These are phyloP conservation scores for Zoanthus gigantus DNA, from an alignment of 92 coral and sea anemone genomes.

Conservation along the genomic window DNA sequence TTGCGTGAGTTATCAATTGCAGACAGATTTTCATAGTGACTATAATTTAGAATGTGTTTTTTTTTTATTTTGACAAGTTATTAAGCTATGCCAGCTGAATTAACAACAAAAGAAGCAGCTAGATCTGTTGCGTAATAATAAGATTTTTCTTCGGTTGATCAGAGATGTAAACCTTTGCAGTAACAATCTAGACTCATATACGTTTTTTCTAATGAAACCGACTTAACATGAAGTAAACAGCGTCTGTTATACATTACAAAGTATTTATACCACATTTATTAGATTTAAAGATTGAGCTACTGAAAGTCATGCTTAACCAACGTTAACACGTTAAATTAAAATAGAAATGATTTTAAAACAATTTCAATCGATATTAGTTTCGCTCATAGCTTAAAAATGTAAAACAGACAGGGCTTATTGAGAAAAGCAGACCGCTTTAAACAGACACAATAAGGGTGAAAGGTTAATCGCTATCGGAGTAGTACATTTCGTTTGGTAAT, in stretches of 20 bases:
- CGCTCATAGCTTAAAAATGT: not conserved
- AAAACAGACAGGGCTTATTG: not conserved
- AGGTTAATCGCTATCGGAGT: not conserved
- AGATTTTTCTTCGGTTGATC: not conserved
- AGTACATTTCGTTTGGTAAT: not conserved
- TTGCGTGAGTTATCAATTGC: not conserved
- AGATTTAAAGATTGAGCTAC: too few species aligned
- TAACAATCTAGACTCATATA: not conserved
- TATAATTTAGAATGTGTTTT: not conserved
- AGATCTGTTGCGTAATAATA: not conserved
- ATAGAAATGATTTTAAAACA: too few species aligned
- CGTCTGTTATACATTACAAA: too few species aligned
- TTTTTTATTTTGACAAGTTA: not conserved
- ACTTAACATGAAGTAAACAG: too few species aligned
- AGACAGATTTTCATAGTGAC: not conserved
- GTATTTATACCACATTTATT: too few species aligned
- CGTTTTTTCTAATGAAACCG: not conserved
- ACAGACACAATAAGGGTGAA: not conserved
- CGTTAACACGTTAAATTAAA: too few species aligned
- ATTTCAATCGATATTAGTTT: too few species aligned
- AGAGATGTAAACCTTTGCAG: not conserved
- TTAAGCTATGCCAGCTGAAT: not conserved
- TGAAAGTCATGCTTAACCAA: too few species aligned
- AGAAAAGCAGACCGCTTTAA: not conserved
- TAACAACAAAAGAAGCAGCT: not conserved